Percentiles rank a stretch among this genome's conserved stretches.
Conservation (phyloP, 1,140 invertebrate species). For the Megalonaias nervosa region DNA sequence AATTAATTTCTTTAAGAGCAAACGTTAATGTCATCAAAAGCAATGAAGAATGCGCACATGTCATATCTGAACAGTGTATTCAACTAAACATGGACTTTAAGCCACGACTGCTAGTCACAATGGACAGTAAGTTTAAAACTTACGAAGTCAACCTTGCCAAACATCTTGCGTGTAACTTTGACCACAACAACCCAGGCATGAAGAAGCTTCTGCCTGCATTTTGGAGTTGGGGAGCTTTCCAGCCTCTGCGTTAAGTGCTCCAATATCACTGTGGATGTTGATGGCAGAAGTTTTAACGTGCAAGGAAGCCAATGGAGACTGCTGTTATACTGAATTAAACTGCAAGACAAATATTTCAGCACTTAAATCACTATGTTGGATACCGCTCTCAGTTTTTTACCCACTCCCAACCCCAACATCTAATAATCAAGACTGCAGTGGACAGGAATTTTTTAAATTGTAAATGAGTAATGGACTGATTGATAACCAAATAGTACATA, state of each 20-base stretch:
- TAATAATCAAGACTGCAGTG: too few relatives aligned
- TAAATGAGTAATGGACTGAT: too few relatives aligned
- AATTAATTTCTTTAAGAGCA: too few relatives aligned
- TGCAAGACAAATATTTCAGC: conserved; percentile 31
- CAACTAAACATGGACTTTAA: too few relatives aligned
- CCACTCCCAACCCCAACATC: too few relatives aligned
- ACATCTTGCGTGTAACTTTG: conserved; percentile 33
- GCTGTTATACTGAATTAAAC: conserved; percentile 46
- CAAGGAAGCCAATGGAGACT: conserved; percentile 55
- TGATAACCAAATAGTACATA: too few relatives aligned
- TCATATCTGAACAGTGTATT: too few relatives aligned
- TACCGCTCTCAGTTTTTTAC: not conserved
- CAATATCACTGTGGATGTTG: conserved; percentile 25
- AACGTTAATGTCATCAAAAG: too few relatives aligned
- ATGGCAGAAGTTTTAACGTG: conserved; percentile 52
- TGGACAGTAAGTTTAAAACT: not conserved
- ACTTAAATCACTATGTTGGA: not conserved
- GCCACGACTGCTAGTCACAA: too few relatives aligned
- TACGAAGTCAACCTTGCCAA: conserved; percentile 38
- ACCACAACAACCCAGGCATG: conserved; percentile 52
- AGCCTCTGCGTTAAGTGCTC: conserved; percentile 15
- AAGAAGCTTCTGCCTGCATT: conserved; percentile 25
- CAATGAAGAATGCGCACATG: too few relatives aligned
- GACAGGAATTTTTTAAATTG: too few relatives aligned
- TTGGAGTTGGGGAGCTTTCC: conserved; percentile 3